Percentiles rank a stretch among this genome's conserved stretches.
Conservation (phyloP, 2,888 invertebrate species). For the Spilosoma lubricipeda region DNA sequence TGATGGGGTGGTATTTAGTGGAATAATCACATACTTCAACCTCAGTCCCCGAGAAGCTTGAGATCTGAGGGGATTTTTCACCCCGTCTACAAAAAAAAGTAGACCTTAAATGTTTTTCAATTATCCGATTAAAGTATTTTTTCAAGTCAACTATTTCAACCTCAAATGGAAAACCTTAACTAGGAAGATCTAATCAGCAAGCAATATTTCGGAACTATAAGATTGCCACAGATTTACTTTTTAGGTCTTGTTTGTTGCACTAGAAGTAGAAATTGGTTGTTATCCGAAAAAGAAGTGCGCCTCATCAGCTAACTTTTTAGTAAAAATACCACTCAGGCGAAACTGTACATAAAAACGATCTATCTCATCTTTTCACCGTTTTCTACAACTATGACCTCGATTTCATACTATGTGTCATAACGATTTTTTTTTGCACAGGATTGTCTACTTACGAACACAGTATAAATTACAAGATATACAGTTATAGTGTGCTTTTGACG, state of each 20-base stretch:
- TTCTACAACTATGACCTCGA: background rate
- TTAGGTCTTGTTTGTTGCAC: background rate
- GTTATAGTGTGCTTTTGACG: conserved; percentile 56
- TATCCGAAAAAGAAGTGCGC: background rate
- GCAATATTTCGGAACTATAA: too few species aligned
- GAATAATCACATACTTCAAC: too few species aligned
- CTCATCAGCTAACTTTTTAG: background rate
- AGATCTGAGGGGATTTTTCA: too few species aligned
- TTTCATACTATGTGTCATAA: background rate
- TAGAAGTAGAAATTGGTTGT: background rate
- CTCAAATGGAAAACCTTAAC: too few species aligned
- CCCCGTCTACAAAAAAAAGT: too few species aligned
- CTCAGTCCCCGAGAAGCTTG: too few species aligned
- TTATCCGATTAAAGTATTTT: too few species aligned
- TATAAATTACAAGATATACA: conserved; percentile 62
- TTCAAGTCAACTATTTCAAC: too few species aligned
- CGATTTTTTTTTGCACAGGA: conserved; percentile 48
- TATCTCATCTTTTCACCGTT: background rate
- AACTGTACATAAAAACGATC: background rate
- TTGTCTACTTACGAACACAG: conserved; percentile 59
- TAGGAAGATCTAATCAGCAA: too few species aligned
- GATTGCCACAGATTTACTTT: background rate
- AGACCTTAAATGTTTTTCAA: too few species aligned
- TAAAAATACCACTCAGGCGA: background rate
- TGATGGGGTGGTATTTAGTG: too few species aligned